phyloP scores from a whole-genome alignment of 2,888 invertebrate species.

The Drosophila falleni region DNA sequence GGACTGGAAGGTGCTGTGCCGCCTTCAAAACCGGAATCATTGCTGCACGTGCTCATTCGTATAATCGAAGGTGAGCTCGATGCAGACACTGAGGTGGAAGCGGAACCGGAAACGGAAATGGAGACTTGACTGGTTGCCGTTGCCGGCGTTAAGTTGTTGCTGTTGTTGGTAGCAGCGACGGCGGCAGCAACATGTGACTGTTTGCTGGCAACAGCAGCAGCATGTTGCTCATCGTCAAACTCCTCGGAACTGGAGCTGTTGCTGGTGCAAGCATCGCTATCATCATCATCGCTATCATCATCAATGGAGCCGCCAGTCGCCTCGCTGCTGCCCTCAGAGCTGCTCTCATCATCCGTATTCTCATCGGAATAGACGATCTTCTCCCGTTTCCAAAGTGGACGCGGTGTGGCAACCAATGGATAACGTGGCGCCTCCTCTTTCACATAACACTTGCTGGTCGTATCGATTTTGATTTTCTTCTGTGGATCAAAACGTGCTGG shows the following conservation, averaged over 20 bases:
- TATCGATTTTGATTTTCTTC: conserved; percentile 85
- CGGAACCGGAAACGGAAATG: conserved; percentile 23
- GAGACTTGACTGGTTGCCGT: conserved; percentile 23
- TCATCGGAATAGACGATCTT: conserved; percentile 86
- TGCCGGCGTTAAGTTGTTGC: conserved; percentile 1
- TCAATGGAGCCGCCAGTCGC: conserved; percentile 79
- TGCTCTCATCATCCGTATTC: conserved; percentile 85
- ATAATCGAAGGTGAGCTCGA: conserved; percentile 84
- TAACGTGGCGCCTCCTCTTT: conserved; percentile 87
- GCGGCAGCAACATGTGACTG: too few species aligned
- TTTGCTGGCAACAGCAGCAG: conserved; percentile 66
- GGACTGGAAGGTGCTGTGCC: conserved; percentile 89
- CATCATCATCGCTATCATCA: conserved; percentile 78
- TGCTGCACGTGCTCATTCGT: conserved; percentile 90
- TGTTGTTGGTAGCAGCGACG: conserved; percentile 36
- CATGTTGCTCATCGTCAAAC: conserved; percentile 74
- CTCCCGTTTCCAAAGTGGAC: conserved; percentile 87
- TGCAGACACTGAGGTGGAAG: conserved; percentile 42
- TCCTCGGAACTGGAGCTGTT: conserved; percentile 71
- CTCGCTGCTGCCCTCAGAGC: conserved; percentile 82
- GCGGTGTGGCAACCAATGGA: conserved; percentile 88
- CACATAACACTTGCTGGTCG: conserved; percentile 85
- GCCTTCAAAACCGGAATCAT: conserved; percentile 93
- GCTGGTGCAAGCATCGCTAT: conserved; percentile 83
- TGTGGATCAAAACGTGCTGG: conserved; percentile 84